phyloP scores from a whole-genome alignment of 2,797 vertebrate genomes.

The Phaenicophaeus curvirostris region DNA sequence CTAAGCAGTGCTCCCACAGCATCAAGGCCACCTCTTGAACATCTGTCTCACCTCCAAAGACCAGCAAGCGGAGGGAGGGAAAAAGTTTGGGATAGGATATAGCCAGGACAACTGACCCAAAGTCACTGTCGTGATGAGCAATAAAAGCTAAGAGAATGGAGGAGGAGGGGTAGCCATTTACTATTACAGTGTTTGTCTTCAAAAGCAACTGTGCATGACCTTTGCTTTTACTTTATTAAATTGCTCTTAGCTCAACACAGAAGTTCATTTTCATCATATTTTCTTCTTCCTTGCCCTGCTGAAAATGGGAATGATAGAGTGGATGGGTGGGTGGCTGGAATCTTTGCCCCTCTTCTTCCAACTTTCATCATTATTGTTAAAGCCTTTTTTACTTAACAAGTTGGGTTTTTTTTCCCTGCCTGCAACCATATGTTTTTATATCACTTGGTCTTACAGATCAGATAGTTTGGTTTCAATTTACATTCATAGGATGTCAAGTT shows the following conservation, averaged over 20 bases:
- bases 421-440: not conserved
- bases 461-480: not conserved
- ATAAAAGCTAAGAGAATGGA: not conserved
- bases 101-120: not conserved
- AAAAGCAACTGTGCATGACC: accelerated
- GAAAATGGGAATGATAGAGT: not conserved
- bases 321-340: not conserved
- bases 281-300: not conserved
- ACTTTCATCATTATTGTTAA: not conserved
- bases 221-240: not conserved
- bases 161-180: accelerated
- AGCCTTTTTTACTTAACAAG: not conserved
- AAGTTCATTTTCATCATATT: not conserved
- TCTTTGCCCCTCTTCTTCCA: not conserved
- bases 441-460: not conserved
- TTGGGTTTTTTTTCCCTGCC: not conserved
- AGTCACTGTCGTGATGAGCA: not conserved
- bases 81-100: not conserved
- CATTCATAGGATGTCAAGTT: accelerated
- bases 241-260: not conserved
- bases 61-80: not conserved
- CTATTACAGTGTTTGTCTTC: not conserved
- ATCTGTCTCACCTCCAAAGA: accelerated
- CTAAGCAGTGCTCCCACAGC: not conserved
- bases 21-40: not conserved